Conservation (phyloP, 1,140 invertebrate genomes). For the Drosophila miranda region DNA sequence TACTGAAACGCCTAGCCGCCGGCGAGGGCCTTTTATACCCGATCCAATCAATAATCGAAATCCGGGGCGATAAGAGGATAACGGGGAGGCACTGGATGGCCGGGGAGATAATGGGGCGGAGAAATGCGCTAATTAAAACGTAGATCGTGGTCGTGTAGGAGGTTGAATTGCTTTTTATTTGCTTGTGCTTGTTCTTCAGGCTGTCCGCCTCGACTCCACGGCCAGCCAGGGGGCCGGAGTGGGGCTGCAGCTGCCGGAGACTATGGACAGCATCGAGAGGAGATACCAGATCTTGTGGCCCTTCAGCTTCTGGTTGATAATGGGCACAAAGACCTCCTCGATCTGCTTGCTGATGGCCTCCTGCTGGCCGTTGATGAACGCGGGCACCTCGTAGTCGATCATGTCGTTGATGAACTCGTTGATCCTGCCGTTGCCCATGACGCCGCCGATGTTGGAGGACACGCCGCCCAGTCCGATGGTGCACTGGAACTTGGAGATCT, state of each 20-base stretch:
- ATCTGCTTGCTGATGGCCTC: slow-evolving; percentile 62
- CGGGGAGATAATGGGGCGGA: slow-evolving; percentile 26
- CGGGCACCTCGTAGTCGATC: slow-evolving; percentile 66
- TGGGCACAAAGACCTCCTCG: slow-evolving; percentile 56
- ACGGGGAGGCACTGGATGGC: slow-evolving; percentile 27
- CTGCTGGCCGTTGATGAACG: slow-evolving; percentile 69
- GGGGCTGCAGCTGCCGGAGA: slow-evolving; percentile 47
- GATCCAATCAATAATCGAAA: slow-evolving; percentile 1
- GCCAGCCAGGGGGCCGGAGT: slow-evolving; percentile 73
- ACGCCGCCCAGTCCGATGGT: slow-evolving; percentile 60
- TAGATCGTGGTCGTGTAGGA: slow-evolving; percentile 18
- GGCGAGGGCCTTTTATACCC: slow-evolving; percentile 56
- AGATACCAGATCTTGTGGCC: slow-evolving; percentile 78
- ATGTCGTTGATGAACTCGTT: slow-evolving; percentile 71
- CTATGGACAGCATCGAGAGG: slow-evolving; percentile 33
- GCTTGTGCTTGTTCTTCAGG: background rate
- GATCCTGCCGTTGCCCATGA: slow-evolving; percentile 70
- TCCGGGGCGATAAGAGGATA: slow-evolving; percentile 18
- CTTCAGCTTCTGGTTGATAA: slow-evolving; percentile 55
- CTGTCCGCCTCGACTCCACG: slow-evolving; percentile 24
- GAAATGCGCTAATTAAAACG: slow-evolving; percentile 56
- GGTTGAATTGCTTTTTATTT: slow-evolving; percentile 53
- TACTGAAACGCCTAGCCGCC: slow-evolving; percentile 46
- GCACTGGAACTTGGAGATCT: slow-evolving; percentile 73
- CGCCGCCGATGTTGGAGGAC: slow-evolving; percentile 68